Percentiles rank a stretch among this genome's conserved stretches.
phyloP scores from a whole-genome alignment of 1,140 invertebrate genomes.

The Pissodes strobi region DNA sequence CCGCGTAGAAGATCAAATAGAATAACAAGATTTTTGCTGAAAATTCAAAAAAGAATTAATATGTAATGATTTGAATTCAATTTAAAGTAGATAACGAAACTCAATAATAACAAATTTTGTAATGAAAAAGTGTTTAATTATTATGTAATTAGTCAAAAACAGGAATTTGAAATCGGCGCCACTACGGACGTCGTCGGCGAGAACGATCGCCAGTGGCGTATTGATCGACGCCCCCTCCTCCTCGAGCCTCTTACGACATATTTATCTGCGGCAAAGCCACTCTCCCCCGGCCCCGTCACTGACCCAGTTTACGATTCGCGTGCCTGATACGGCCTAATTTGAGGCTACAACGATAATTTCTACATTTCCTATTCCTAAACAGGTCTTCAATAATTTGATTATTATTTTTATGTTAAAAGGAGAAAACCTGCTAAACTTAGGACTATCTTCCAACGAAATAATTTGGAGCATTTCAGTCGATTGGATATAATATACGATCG shows the following conservation, averaged over 20 bases:
- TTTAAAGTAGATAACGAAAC: too few species aligned
- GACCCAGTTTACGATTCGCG: slow-evolving; percentile 20
- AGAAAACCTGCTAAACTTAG: too few species aligned
- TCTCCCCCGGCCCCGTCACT: slow-evolving; percentile 12
- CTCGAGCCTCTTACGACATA: slow-evolving; percentile 3
- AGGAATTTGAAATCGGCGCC: not conserved
- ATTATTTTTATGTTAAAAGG: too few species aligned
- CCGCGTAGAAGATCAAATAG: slow-evolving; percentile 91
- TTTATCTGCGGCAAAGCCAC: slow-evolving; percentile 12
- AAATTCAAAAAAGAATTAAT: too few species aligned
- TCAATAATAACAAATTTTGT: not conserved
- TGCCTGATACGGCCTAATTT: slow-evolving; percentile 5
- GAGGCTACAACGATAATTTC: too few species aligned
- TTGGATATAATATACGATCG: too few species aligned
- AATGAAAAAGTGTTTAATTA: not conserved
- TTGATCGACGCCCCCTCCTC: slow-evolving; percentile 12
- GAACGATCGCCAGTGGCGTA: slow-evolving; percentile 9
- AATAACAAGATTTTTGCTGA: slow-evolving; percentile 91
- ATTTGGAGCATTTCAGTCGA: too few species aligned
- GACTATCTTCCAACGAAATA: too few species aligned
- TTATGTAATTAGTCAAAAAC: not conserved
- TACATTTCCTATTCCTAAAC: too few species aligned
- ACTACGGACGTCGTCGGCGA: not conserved
- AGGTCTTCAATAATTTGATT: too few species aligned
- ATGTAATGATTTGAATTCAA: slow-evolving; percentile 1